phyloP scores from a whole-genome alignment of 2,797 vertebrate genomes.

The Gila robusta region DNA sequence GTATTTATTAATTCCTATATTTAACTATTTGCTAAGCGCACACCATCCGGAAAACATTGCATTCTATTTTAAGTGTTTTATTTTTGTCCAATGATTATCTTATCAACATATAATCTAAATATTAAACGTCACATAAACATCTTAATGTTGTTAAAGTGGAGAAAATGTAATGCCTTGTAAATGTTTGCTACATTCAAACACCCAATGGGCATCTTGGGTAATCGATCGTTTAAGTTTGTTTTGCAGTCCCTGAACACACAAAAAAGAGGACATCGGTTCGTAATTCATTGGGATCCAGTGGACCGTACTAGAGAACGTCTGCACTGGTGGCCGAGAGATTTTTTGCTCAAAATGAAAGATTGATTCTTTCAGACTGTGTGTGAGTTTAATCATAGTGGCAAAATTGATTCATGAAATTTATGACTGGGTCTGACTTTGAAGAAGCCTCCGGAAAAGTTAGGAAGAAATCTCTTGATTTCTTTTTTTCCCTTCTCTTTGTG shows the following conservation, averaged over 20 bases:
- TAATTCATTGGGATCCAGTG: conserved; percentile 37
- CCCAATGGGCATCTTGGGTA: background rate
- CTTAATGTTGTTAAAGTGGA: background rate
- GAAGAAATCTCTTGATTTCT: conserved; percentile 37
- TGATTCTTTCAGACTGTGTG: conserved; percentile 48
- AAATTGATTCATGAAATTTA: conserved; percentile 55
- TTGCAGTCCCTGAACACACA: background rate
- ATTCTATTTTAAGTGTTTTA: background rate
- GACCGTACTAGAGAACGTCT: conserved; percentile 7
- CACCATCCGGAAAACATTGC: background rate
- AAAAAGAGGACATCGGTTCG: background rate
- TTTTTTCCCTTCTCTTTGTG: background rate
- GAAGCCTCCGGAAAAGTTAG: conserved; percentile 42
- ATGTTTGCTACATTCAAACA: background rate
- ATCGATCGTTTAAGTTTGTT: conserved; percentile 19
- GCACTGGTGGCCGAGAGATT: conserved; percentile 20
- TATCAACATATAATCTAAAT: background rate
- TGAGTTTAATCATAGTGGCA: conserved; percentile 51
- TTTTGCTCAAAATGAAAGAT: conserved; percentile 44
- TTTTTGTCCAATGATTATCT: background rate
- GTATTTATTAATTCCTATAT: background rate
- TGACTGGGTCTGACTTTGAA: conserved; percentile 31
- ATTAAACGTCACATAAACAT: background rate
- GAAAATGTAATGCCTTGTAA: conserved; percentile 7
- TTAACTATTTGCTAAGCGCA: background rate